Evolutionary conservation across 2,797 vertebrate species (phyloP), one percentile per base, ranked within the genome.

Genomic region (Discoglossus pictus): DNA sequence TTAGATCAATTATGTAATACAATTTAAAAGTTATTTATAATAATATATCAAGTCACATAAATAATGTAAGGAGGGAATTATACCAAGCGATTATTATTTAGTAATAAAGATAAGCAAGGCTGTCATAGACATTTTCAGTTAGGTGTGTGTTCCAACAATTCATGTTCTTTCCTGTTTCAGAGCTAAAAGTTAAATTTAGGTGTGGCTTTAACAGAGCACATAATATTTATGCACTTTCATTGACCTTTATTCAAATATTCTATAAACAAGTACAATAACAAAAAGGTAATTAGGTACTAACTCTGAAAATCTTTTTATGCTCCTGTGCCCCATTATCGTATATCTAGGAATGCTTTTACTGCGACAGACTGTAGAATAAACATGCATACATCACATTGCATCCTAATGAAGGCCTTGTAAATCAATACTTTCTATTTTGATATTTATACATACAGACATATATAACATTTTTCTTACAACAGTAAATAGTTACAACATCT

Each of bases 141-240:
- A 24, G 9, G 13, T n/a, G 34, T 13, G 6, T 18, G 20, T 20
- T 35, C 43, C 17, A 43, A 47, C 17, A 10, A 15, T 34, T 86
- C 86, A 86, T 86, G 85, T 87, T 85, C 36, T n/a, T 82, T 83
- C 87, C 87, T 88, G 84, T 84, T 78, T 77, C 79, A 74, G 78
- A 66, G 47, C 71, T 78, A 77, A 82, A 75, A 73, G 65, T 82
- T 79, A 74, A 61, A 60, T 77, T 78, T 71, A 81, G 83, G 83
- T 78, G 84, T 81, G 84, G 81, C 80, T 72, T 70, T 73, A n/a
- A 74, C 70, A 77, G 74, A 82, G 74, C 74, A 16, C 53, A 79
- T 86, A 83, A 84, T 79, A 75, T 80, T 78, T 77, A 66, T 62
- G 68, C 78, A 84, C 87, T 87, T 87, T 88, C 80, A 71, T 72